Conservation (phyloP, 1,140 invertebrate genomes). For the Platorchestia sp. region DNA sequence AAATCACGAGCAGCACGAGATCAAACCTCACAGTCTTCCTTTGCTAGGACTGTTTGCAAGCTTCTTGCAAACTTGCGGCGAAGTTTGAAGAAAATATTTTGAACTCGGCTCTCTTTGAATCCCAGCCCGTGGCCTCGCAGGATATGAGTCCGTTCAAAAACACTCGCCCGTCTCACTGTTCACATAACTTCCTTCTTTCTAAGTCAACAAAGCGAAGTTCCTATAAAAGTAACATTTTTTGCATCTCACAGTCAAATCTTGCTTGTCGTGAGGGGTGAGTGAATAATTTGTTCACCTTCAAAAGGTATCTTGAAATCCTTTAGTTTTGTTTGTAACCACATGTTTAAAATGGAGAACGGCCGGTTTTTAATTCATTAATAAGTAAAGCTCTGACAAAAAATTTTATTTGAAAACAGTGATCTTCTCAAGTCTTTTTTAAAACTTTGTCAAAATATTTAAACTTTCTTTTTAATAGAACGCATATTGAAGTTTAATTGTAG, state of each 20-base stretch:
- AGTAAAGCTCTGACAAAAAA: neutral
- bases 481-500: too few relatives aligned
- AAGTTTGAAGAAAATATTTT: constrained; percentile 50
- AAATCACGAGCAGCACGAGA: neutral
- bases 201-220: constrained; percentile 8
- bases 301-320: neutral
- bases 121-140: neutral
- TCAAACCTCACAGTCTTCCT: constrained; percentile 24
- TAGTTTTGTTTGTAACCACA: neutral
- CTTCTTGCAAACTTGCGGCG: constrained; percentile 42
- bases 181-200: neutral
- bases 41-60: constrained; percentile 38
- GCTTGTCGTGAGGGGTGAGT: neutral
- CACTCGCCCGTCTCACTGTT: constrained; percentile 5
- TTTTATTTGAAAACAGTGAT: neutral
- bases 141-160: constrained; percentile 26
- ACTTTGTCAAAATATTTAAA: too few relatives aligned
- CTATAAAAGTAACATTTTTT: too few relatives aligned
- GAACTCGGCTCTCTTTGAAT: constrained; percentile 46
- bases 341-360: neutral
- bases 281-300: neutral
- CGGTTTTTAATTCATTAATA: neutral
- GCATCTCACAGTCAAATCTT: neutral
- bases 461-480: too few relatives aligned
- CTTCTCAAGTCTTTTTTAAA: too few relatives aligned